These are phyloP conservation scores for Takifugu ocellatus DNA, from an alignment of 2,797 vertebrate species.

Conservation along the genomic window DNA sequence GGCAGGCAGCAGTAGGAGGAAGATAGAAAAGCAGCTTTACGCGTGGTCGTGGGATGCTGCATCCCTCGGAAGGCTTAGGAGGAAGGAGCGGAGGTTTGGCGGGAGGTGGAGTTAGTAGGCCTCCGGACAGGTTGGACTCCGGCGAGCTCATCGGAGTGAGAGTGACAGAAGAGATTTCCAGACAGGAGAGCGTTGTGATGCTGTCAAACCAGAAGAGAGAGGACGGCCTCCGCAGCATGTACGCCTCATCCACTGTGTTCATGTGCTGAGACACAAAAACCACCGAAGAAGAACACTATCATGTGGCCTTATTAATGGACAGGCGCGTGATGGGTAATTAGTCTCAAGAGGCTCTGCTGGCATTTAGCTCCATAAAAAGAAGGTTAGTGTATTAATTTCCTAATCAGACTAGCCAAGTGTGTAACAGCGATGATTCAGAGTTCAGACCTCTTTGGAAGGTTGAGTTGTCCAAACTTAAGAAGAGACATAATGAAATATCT, in stretches of 20 bases:
- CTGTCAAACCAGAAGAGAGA: slow-evolving; percentile 89
- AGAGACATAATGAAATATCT: too few species aligned
- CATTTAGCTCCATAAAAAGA: slow-evolving; percentile 27
- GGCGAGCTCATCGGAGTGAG: slow-evolving; percentile 88
- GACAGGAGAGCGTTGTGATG: slow-evolving; percentile 84
- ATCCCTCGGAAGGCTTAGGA: slow-evolving; percentile 78
- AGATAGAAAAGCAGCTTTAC: slow-evolving; percentile 72
- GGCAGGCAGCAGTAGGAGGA: slow-evolving; percentile 8
- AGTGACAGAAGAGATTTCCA: slow-evolving; percentile 90
- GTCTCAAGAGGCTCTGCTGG: slow-evolving; percentile 15
- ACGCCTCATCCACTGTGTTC: slow-evolving; percentile 81
- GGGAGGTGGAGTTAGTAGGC: slow-evolving; percentile 86
- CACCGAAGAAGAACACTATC: slow-evolving; percentile 27
- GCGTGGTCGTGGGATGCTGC: slow-evolving; percentile 83
- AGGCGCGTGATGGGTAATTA: slow-evolving; percentile 21
- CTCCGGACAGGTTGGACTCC: slow-evolving; percentile 84
- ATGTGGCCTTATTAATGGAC: slow-evolving; percentile 10
- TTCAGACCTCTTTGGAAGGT: slow-evolving; percentile 3
- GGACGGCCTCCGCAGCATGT: slow-evolving; percentile 84
- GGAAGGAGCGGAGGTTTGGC: slow-evolving; percentile 77
- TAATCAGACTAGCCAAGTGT: slow-evolving; percentile 56
- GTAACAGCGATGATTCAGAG: slow-evolving; percentile 43
- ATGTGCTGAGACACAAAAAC: slow-evolving; percentile 77
- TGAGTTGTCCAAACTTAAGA: background rate
- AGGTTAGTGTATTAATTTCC: slow-evolving; percentile 18